Evolutionary conservation across 35 echinoderm and acorn worm genomes (phyloP).

Genomic region (Heliocidaris erythrogramma): DNA sequence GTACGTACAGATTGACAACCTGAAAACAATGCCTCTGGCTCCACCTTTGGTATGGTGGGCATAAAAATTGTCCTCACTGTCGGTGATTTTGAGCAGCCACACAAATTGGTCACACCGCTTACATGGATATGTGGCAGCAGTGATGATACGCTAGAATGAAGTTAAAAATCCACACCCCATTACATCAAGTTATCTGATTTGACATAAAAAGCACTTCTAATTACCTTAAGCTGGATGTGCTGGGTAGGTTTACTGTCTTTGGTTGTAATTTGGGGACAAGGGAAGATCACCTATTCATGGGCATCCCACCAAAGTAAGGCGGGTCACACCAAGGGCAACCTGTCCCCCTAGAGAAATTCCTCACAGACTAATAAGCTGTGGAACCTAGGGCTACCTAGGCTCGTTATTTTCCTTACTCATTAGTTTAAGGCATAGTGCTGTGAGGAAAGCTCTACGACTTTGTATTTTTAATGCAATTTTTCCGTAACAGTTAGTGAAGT

Average conservation of each 20-base stretch:
- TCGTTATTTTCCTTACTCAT: conserved; percentile 94
- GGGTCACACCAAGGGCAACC: conserved; percentile 81
- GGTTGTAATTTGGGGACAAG: conserved; percentile 12
- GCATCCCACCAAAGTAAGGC: conserved; percentile 65
- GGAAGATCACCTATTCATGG: conserved; percentile 59
- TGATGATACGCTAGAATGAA: no score
- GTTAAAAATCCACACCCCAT: no score
- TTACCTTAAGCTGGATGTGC: no score
- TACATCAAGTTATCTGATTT: no score
- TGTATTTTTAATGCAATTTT: not conserved
- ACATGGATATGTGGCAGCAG: no score
- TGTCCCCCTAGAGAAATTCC: conserved; percentile 78
- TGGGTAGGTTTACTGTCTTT: not conserved
- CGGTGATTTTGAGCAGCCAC: no score
- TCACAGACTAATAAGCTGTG: conserved; percentile 78
- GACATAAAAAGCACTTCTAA: no score
- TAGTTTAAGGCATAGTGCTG: conserved; percentile 71
- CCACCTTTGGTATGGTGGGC: no score
- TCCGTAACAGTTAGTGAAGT: not conserved
- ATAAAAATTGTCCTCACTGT: no score
- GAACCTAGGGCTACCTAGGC: conserved; percentile 72
- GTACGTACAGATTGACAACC: no score
- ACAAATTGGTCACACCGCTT: no score
- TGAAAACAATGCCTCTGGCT: no score
- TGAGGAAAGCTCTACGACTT: not conserved